These are phyloP conservation scores for Drosophila mercatorum DNA, from an alignment of 2,888 invertebrate species.

Conservation along the genomic window DNA sequence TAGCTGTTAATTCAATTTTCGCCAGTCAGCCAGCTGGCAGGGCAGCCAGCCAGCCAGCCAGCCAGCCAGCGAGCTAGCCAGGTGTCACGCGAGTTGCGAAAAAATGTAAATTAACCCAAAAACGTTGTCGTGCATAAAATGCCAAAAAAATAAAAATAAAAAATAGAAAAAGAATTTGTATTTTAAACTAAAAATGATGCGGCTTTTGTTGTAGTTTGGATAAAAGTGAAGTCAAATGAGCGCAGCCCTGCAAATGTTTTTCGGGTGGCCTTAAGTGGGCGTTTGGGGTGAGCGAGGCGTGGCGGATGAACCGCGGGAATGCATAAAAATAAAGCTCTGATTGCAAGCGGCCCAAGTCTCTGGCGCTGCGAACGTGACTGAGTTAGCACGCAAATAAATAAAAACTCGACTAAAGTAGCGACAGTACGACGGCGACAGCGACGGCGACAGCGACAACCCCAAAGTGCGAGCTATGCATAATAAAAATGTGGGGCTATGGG, in stretches of 20 bases:
- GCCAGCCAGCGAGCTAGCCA: slow-evolving; percentile 1
- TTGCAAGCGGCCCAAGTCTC: slow-evolving; percentile 42
- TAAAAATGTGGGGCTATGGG: slow-evolving; percentile 40
- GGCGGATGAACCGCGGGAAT: slow-evolving; percentile 8
- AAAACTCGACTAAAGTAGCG: slow-evolving; percentile 30
- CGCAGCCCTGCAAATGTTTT: slow-evolving; percentile 8
- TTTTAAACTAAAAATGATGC: slow-evolving; percentile 71
- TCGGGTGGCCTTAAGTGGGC: not conserved
- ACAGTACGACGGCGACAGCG: slow-evolving; percentile 4
- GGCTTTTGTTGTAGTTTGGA: slow-evolving; percentile 44
- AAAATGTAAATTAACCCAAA: slow-evolving; percentile 70
- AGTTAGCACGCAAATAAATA: slow-evolving; percentile 53
- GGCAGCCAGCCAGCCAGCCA: not conserved
- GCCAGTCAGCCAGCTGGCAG: slow-evolving; percentile 23
- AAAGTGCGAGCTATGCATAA: slow-evolving; percentile 47
- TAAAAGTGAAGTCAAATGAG: slow-evolving; percentile 45
- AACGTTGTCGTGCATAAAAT: slow-evolving; percentile 75
- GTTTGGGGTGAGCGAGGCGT: slow-evolving; percentile 1
- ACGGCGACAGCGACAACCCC: slow-evolving; percentile 11
- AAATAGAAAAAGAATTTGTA: not conserved
- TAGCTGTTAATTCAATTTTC: slow-evolving; percentile 53
- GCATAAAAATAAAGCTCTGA: slow-evolving; percentile 48
- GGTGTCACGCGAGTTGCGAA: slow-evolving; percentile 20
- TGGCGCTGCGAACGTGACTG: slow-evolving; percentile 47
- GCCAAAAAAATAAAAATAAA: slow-evolving; percentile 40